Evolutionary conservation across 2,797 vertebrate species (phyloP).

Genomic region (Synaphobranchus kaupii): DNA sequence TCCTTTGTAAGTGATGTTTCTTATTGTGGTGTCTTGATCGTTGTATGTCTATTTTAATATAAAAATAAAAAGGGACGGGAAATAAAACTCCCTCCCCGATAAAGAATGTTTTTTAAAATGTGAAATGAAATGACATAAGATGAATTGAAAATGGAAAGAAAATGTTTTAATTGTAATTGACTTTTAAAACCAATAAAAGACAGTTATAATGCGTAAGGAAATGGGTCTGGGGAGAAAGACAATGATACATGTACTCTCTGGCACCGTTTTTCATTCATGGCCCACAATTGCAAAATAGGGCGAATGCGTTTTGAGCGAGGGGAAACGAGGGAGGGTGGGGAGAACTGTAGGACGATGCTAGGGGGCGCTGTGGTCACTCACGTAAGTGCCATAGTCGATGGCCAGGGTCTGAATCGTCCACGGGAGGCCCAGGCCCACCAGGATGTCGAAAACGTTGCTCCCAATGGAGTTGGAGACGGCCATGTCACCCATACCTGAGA

Average conservation of each 20-base stretch:
- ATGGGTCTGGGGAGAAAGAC: not conserved
- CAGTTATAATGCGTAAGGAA: not conserved
- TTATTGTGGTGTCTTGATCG: too few relatives aligned
- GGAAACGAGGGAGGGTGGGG: not conserved
- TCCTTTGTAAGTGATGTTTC: too few relatives aligned
- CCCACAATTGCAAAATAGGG: not conserved
- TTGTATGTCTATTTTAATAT: too few relatives aligned
- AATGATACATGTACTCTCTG: too few relatives aligned
- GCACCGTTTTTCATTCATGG: not conserved
- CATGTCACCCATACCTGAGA: constrained; percentile 94
- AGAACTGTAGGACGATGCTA: not conserved
- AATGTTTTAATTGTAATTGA: too few relatives aligned
- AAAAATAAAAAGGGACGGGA: too few relatives aligned
- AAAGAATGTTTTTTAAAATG: too few relatives aligned
- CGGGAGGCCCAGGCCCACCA: constrained; percentile 91
- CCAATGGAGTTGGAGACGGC: constrained; percentile 96
- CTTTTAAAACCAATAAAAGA: too few relatives aligned
- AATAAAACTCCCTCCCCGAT: too few relatives aligned
- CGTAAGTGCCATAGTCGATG: constrained; percentile 88
- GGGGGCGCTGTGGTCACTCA: constrained; percentile 70
- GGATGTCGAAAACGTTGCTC: constrained; percentile 96
- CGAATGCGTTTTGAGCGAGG: too few relatives aligned
- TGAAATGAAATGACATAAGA: too few relatives aligned
- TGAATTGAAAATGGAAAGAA: too few relatives aligned
- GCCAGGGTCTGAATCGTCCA: constrained; percentile 91